Evolutionary conservation across 2,113 vertebrate species (phyloP).

Genomic region (Chlorocebus sabaeus): DNA sequence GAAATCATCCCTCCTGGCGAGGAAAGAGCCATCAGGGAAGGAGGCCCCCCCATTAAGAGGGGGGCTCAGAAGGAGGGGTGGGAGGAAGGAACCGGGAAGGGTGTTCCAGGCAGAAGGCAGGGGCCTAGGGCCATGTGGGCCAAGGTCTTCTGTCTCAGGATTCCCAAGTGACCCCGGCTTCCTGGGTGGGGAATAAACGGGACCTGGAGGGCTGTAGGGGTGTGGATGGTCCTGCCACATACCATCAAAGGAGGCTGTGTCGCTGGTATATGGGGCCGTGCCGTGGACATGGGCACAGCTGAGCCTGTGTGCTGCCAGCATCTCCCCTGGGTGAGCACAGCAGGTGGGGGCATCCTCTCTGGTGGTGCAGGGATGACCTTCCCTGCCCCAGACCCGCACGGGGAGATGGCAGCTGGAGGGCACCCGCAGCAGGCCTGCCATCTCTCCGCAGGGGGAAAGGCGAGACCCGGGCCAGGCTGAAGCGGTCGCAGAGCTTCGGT

Average conservation of each 20-base stretch:
- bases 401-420: not conserved
- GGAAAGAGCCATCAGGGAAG: not conserved
- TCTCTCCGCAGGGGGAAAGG: slow-evolving; percentile 85
- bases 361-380: too few species aligned
- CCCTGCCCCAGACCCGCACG: not conserved
- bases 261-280: rapidly evolving
- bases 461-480: slow-evolving; percentile 90
- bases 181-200: not conserved
- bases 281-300: not conserved
- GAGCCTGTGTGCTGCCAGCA: rapidly evolving
- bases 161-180: not conserved
- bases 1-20: not conserved
- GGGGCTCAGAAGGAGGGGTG: not conserved
- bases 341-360: rapidly evolving
- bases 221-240: not conserved
- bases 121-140: not conserved
- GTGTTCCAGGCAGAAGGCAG: not conserved
- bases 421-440: not conserved
- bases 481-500: slow-evolving; percentile 93
- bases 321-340: not conserved
- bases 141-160: not conserved
- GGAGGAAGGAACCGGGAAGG: not conserved
- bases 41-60: not conserved
- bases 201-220: not conserved
- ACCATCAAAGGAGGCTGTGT: not conserved